These are phyloP conservation scores for Talpa occidentalis DNA, from an alignment of 2,113 vertebrate species.

Conservation along the genomic window DNA sequence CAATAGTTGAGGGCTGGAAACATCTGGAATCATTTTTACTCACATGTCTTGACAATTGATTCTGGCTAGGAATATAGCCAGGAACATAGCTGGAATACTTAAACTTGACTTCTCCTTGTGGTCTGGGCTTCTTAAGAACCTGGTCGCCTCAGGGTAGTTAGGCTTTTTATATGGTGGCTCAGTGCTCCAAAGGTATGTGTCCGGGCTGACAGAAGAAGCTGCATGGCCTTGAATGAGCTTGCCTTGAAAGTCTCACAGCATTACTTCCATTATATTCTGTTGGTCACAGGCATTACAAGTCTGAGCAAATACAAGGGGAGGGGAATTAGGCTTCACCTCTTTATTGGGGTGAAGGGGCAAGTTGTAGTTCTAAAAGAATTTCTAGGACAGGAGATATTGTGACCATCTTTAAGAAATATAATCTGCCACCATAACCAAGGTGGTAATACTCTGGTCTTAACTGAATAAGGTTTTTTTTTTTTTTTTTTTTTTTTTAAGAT, in stretches of 20 bases:
- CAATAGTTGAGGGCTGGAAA: neutral
- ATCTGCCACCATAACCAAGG: neutral
- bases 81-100: neutral
- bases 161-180: neutral
- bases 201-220: neutral
- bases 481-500: no score
- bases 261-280: neutral
- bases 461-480: no score
- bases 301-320: neutral
- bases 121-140: neutral
- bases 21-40: conserved; percentile 10
- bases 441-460: neutral
- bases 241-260: neutral
- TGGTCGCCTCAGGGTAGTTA: neutral
- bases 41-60: neutral
- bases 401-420: neutral
- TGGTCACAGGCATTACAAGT: neutral
- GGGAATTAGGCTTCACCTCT: neutral
- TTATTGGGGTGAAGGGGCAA: neutral
- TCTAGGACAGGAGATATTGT: neutral
- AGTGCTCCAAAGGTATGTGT: neutral
- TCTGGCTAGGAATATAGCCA: neutral
- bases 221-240: neutral
- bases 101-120: neutral
- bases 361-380: neutral